Conservation (phyloP, 2,888 invertebrate genomes). For the Ormyrus thymus region DNA sequence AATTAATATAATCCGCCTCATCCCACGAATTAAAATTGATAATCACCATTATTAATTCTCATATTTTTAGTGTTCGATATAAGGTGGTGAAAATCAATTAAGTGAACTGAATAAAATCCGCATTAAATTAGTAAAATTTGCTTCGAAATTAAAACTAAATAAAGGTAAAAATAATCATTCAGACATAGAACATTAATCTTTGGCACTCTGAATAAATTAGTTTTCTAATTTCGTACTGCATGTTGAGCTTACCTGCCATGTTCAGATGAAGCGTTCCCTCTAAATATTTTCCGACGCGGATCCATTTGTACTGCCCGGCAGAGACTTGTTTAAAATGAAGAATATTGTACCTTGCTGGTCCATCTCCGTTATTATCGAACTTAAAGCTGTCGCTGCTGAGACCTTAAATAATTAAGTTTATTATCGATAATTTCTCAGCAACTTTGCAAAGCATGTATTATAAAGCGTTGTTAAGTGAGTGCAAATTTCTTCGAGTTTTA, state of each 20-base stretch:
- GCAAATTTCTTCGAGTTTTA: conserved; percentile 71
- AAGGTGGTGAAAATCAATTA: no score
- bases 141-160: no score
- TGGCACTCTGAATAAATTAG: no score
- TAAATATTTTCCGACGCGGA: conserved; percentile 90
- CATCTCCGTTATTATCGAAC: conserved; percentile 93
- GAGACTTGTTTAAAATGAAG: conserved; percentile 93
- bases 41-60: no score
- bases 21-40: no score
- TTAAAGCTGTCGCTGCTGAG: conserved; percentile 92
- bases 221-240: no score
- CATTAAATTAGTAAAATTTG: no score
- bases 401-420: conserved; percentile 77
- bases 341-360: conserved; percentile 95
- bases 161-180: no score
- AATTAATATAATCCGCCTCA: no score
- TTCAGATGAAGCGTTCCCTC: conserved; percentile 88
- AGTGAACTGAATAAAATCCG: no score
- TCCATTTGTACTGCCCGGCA: conserved; percentile 87
- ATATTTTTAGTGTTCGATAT: no score
- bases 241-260: conserved; percentile 81
- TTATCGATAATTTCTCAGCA: neutral
- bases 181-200: no score
- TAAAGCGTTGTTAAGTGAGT: neutral
- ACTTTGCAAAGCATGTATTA: neutral